These are phyloP conservation scores for Alviniconcha marisindica DNA, from an alignment of 1,140 invertebrate species.

Conservation along the genomic window DNA sequence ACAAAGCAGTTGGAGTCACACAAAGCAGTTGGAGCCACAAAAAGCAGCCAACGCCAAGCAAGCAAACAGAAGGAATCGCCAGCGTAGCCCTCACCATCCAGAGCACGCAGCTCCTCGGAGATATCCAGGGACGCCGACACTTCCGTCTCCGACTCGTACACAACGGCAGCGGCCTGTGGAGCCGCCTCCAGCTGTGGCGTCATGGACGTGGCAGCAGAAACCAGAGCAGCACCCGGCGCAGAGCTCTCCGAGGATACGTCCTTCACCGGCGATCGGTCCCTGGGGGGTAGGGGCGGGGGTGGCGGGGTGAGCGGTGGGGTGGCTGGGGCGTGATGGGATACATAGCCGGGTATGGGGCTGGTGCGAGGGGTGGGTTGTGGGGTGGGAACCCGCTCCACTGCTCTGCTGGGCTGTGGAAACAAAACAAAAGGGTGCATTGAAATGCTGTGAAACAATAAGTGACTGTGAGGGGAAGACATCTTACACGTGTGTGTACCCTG, in stretches of 20 bases:
- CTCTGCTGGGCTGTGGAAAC: slow-evolving; percentile 26
- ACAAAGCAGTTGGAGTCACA: too few species aligned
- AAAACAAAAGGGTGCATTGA: too few species aligned
- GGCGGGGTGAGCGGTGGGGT: slow-evolving; percentile 62
- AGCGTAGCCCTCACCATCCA: slow-evolving; percentile 52
- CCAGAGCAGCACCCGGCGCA: not conserved
- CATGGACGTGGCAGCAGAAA: not conserved
- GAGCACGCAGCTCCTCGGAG: slow-evolving; percentile 60
- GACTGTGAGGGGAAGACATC: too few species aligned
- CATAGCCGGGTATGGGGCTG: slow-evolving; percentile 46
- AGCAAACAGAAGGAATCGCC: not conserved
- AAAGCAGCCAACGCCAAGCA: not conserved
- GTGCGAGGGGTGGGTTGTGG: slow-evolving; percentile 68
- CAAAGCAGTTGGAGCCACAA: too few species aligned
- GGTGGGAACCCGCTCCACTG: slow-evolving; percentile 51
- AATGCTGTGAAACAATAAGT: too few species aligned
- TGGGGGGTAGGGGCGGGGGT: slow-evolving; percentile 34
- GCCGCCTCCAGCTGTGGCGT: not conserved
- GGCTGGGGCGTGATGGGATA: slow-evolving; percentile 41
- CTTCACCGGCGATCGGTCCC: slow-evolving; percentile 13
- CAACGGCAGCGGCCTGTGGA: not conserved
- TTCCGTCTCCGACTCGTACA: slow-evolving; percentile 61
- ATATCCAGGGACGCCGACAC: slow-evolving; percentile 64
- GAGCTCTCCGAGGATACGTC: slow-evolving; percentile 7
- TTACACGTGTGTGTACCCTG: too few species aligned